Base-by-base conservation (phyloP, 2,797 vertebrate species). In the Scolopax rusticola region DNA sequence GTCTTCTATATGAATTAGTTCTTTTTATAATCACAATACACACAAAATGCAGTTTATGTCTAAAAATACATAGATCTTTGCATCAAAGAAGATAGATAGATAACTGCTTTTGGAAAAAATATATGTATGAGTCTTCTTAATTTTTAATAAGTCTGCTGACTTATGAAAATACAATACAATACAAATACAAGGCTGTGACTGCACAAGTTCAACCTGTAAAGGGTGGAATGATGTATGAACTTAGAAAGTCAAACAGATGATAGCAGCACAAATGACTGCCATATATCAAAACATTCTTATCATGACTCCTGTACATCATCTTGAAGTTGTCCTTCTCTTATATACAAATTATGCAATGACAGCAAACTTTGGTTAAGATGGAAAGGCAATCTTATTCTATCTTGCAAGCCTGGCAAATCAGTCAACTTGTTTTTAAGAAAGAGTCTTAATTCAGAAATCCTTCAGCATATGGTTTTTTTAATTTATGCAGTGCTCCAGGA, bases 321-420 rank as follows among this genome's bases (percentile, higher is more conserved):
- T 57, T 47, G n/a, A 87, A 95, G 24, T 15, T 73, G 36, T 73
- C 28, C 76, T 92, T 79, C 36, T 38, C 28, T 77, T 89, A 59
- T 59, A 59, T 15, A 32, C 40, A 83, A 73, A 87, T 79, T 91
- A 63, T 76, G 24, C 67, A 79, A 56, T 68, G 91, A 60, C 28
- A 74, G 32, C 43, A 91, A 80, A 41, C 36, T 92, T 79, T 64
- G 27, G 9, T 68, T 81, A 68, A 4, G 15, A 51, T 74, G 38
- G 65, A 92, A 84, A 87, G 11, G 9, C 32, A 90, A 36, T 56
- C 54, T 89, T 59, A 84, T 71, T 94, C 87, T 89, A 65, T 85
- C 68, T 64, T 87, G 28, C 27, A 92, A 94, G 56, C 30, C 36
- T 85, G 45, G 88, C 16, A 91, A 90, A 82, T 85, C 61, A 87